phyloP scores from a whole-genome alignment of 2,888 invertebrate species.

The Rhodophaea formosa region DNA sequence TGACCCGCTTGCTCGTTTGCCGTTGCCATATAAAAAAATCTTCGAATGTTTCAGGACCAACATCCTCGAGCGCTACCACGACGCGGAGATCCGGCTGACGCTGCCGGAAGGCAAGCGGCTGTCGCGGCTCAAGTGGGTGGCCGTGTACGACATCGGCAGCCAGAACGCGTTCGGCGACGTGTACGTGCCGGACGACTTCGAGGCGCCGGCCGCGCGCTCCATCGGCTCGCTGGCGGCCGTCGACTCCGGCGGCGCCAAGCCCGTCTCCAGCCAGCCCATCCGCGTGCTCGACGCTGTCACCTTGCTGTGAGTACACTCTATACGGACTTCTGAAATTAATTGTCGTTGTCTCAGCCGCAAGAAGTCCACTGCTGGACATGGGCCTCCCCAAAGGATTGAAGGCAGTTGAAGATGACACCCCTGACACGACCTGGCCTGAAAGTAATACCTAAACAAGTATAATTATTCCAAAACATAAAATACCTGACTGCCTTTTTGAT shows the following conservation, averaged over 20 bases:
- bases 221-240: conserved; percentile 57
- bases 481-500: too few relatives aligned
- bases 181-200: conserved; percentile 94
- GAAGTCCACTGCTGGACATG: too few relatives aligned
- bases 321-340: conserved; percentile 11
- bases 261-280: conserved; percentile 86
- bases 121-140: conserved; percentile 93
- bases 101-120: conserved; percentile 93
- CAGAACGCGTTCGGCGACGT: conserved; percentile 95
- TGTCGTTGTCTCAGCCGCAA: too few relatives aligned
- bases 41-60: conserved; percentile 84
- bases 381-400: too few relatives aligned
- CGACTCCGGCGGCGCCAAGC: conserved; percentile 43
- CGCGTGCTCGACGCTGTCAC: conserved; percentile 91
- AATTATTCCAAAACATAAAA: too few relatives aligned
- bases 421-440: too few relatives aligned
- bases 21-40: neutral
- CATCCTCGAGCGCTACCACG: conserved; percentile 91
- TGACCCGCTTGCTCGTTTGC: too few relatives aligned
- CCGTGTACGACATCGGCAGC: conserved; percentile 91
- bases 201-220: conserved; percentile 88
- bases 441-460: too few relatives aligned
- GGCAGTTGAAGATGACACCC: too few relatives aligned
- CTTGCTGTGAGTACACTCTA: conserved; percentile 65
- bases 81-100: conserved; percentile 89